A percentile compares a stretch with the other conserved stretches of the same genome.
Evolutionary conservation across 2,113 vertebrate species (phyloP).

Genomic region (Gila orcuttii): DNA sequence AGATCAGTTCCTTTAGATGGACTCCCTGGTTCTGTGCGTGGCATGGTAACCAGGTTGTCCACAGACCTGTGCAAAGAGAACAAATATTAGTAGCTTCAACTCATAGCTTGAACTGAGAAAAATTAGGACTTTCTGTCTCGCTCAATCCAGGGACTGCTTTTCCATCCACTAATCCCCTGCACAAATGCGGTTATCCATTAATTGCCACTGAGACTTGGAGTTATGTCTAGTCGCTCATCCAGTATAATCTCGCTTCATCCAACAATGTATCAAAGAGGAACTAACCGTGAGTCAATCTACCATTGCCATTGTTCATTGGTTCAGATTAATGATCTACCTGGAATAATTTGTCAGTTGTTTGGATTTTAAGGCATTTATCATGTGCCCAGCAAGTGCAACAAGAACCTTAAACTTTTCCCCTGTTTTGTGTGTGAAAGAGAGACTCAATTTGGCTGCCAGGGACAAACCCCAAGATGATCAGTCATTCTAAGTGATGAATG

Average conservation of each 20-base stretch:
- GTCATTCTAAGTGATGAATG: slow-evolving; percentile 48
- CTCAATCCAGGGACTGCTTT: background rate
- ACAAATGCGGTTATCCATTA: slow-evolving; percentile 39
- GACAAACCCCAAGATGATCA: slow-evolving; percentile 38
- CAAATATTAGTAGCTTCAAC: slow-evolving; percentile 22
- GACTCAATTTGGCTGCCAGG: slow-evolving; percentile 32
- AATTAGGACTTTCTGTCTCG: background rate
- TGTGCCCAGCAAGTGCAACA: background rate
- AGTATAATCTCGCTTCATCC: slow-evolving; percentile 26
- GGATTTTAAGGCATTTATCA: slow-evolving; percentile 31
- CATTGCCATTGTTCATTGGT: background rate
- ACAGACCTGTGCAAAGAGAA: slow-evolving; percentile 72
- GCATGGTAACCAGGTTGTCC: slow-evolving; percentile 78
- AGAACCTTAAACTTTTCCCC: slow-evolving; percentile 8
- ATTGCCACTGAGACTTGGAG: slow-evolving; percentile 23
- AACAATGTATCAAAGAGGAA: slow-evolving; percentile 14
- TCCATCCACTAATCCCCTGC: background rate
- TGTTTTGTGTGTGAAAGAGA: background rate
- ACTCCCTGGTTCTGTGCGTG: slow-evolving; percentile 73
- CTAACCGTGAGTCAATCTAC: slow-evolving; percentile 3
- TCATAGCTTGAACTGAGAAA: background rate
- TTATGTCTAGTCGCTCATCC: slow-evolving; percentile 22
- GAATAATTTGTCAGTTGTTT: background rate
- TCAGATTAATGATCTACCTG: slow-evolving; percentile 26
- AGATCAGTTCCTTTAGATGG: slow-evolving; percentile 66